Base-by-base conservation (phyloP, 2,797 vertebrate genomes). In the Sparidentex hasta region DNA sequence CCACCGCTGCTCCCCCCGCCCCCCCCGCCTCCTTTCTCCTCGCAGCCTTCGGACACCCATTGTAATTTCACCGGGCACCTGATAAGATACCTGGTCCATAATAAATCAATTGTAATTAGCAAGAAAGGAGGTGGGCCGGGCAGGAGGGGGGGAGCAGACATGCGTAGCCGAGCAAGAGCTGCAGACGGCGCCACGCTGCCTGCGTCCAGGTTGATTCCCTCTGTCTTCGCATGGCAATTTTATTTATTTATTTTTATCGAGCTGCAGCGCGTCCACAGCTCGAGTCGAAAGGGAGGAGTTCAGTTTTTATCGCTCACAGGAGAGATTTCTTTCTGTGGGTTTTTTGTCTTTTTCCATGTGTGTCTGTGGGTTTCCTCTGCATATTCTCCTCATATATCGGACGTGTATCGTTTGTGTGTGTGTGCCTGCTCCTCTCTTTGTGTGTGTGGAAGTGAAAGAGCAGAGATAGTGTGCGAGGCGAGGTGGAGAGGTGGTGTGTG, bases 101-200 rank as follows among this genome's bases (percentile, higher is more conserved):
- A 96, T 97, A 97, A 98, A 98, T 98, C 98, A 97, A 98, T 99
- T 99, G 95, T 98, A 99, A 99, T 99, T 99, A 98, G 97, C 96
- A 96, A 93, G 93, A 93, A 92, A 92, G 95, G 95, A 92, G 94
- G 94, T 90, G 90, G 87, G 90, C 89, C 80, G 80, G 92, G 94
- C 33, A 68, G 93, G 94, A 29, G 66, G 92, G 59, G 21, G 44
- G 23, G 93, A 89, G 90, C 93, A 82, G 94, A 94, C 95, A 82
- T 88, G 91, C 81, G 75, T 90, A 85, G 84, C 90, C 81, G 75
- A 93, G 87, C 90, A 75, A 85, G 82, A 75, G 71, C 76, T 44
- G 61, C 69, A 81, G 76, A 81, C 18, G 18, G 20, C 4, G 48
- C 44, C 38, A 56, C 18, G 18, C 71, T 59, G 71, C 51, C 79